Percentiles rank a stretch among this genome's conserved stretches.
Conservation (phyloP, 2,797 vertebrate genomes). For the Melanotaenia pygmaea region DNA sequence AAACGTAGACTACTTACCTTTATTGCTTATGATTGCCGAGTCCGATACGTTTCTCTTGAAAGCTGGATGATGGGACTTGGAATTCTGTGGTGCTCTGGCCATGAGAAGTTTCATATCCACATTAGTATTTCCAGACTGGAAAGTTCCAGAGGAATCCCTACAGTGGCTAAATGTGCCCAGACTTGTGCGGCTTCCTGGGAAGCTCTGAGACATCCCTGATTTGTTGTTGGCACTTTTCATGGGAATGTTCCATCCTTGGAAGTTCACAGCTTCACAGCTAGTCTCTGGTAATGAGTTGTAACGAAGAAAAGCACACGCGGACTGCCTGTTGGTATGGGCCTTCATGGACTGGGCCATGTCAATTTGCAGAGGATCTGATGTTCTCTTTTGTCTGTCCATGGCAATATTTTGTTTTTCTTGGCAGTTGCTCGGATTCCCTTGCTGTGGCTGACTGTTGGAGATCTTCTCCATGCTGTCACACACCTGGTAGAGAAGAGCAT, state of each 20-base stretch:
- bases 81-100: conserved; percentile 23
- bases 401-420: conserved; percentile 23
- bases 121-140: conserved; percentile 37
- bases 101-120: conserved; percentile 33
- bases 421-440: background rate
- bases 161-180: conserved; percentile 78
- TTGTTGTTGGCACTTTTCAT: conserved; percentile 49
- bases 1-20: conserved; percentile 82
- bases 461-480: conserved; percentile 91
- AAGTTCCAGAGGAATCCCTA: conserved; percentile 51
- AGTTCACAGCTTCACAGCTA: conserved; percentile 47
- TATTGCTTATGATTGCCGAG: conserved; percentile 72
- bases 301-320: conserved; percentile 52
- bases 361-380: conserved; percentile 36
- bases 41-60: conserved; percentile 87
- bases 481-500: conserved; percentile 89
- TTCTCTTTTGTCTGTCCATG: conserved; percentile 23
- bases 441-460: conserved; percentile 74
- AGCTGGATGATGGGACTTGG: conserved; percentile 68
- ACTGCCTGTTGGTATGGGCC: conserved; percentile 17
- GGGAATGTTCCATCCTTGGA: conserved; percentile 62
- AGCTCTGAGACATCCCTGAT: conserved; percentile 52
- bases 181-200: conserved; percentile 40
- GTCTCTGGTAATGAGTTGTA: conserved; percentile 77
- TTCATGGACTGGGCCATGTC: background rate